Conservation (phyloP, 2,113 vertebrate species). For the Thinocorus orbignyianus region DNA sequence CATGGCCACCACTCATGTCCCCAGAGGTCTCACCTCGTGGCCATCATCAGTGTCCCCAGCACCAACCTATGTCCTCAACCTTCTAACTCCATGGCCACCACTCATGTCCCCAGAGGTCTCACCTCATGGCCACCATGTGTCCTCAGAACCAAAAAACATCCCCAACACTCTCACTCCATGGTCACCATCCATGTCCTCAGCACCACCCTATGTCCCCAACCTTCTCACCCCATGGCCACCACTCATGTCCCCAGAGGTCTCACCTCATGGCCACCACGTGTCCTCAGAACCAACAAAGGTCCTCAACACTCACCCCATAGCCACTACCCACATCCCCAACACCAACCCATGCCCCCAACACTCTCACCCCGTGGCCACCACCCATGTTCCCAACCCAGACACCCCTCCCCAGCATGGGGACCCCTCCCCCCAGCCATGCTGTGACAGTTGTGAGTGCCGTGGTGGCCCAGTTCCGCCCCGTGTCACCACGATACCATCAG, state of each 20-base stretch:
- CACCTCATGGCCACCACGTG: no score
- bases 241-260: no score
- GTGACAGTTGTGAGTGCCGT: neutral
- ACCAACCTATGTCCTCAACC: neutral
- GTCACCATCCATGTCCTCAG: no score
- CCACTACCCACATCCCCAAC: neutral
- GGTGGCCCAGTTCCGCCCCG: neutral
- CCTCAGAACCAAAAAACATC: no score
- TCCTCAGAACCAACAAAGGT: no score
- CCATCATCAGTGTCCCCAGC: neutral
- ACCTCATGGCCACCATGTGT: no score
- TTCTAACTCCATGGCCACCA: no score
- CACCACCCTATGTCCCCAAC: no score
- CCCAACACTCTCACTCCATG: no score
- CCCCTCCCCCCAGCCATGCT: neutral
- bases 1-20: neutral
- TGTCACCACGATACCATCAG: neutral
- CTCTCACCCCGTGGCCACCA: neutral
- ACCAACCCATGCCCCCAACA: neutral
- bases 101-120: no score
- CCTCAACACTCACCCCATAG: neutral
- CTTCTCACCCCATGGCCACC: no score
- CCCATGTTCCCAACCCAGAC: neutral
- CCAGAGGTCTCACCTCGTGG: accelerated
- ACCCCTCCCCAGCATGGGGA: neutral